Evolutionary conservation across 2,113 vertebrate species (phyloP).

Genomic region (Engraulis encrasicolus): DNA sequence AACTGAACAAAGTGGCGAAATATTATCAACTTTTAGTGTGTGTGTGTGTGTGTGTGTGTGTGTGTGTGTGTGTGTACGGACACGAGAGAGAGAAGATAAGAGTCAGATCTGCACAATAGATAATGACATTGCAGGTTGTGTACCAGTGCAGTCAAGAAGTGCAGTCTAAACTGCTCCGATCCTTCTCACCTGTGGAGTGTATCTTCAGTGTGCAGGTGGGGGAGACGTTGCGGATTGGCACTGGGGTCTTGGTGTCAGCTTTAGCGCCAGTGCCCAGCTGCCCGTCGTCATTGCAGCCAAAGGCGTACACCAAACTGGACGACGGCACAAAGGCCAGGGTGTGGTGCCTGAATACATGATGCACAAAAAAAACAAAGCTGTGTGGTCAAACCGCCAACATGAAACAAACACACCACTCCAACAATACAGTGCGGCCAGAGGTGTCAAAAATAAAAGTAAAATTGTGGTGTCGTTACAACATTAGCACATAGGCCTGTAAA

Average conservation of each 20-base stretch:
- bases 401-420: not conserved
- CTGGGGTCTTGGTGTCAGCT: conserved; percentile 83
- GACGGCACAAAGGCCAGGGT: conserved; percentile 95
- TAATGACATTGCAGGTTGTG: too few species aligned
- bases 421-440: too few species aligned
- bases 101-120: too few species aligned
- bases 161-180: too few species aligned
- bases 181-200: conserved; percentile 80
- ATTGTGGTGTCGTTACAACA: too few species aligned
- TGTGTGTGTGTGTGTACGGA: not conserved
- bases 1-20: not conserved
- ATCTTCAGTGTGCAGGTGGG: conserved; percentile 72
- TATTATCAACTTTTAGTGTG: too few species aligned
- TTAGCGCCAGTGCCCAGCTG: conserved; percentile 88
- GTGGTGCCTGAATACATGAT: conserved; percentile 81
- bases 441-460: too few species aligned
- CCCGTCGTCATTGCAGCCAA: conserved; percentile 91
- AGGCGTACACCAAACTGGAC: conserved; percentile 91
- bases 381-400: not conserved
- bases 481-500: too few species aligned
- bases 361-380: not conserved
- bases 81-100: not conserved
- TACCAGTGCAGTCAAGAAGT: too few species aligned
- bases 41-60: conserved; percentile 1
- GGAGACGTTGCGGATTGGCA: conserved; percentile 83